Evolutionary conservation across 2,797 vertebrate species (phyloP), one percentile per base, ranked within the genome.

Genomic region (Thripadectes ignobilis): DNA sequence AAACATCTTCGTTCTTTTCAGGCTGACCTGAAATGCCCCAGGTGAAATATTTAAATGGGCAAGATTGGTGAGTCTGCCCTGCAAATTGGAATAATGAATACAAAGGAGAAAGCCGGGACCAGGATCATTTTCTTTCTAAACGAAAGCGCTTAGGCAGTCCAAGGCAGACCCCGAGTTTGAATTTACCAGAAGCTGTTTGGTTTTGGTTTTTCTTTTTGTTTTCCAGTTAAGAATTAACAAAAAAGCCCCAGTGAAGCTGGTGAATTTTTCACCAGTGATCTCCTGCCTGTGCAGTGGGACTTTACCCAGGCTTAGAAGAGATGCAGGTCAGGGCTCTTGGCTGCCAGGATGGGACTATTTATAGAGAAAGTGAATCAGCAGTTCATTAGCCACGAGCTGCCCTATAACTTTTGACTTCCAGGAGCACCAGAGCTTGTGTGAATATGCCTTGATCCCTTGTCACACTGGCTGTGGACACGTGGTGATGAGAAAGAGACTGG

Each of bases 351-450:
- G 19, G 49, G 20, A 3, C 23, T 71, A 1, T 66, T 81, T 38
- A 26, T 12, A 48, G 84, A 49, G 5, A 18, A 48, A 61, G 2
- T 27, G 9, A 69, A n/a, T 65, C 71, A 86, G 55, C 83, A 54
- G 29, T 59, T 88, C 12, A 12, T 12, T 65, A 45, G n/a, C 62
- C 27, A n/a, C 21, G 4, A 9, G 38, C 20, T 26, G 7, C 23
- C 45, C 85, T 62, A 1, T 38, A 20, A 90, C 46, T 86, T 79
- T 38, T 38, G 26, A 8, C 86, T 95, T 69, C 34, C 96, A 98
- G 98, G 98, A 98, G 39, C 98, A 98, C 23, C 97, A 98, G 93
- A 97, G 93, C 9, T 93, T 97, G 2, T 98, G 98, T 95, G 98
- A 98, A 58, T 98, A 96, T 13, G 97, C 97, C 59, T 72, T 97